These are phyloP conservation scores for Eupithecia inturbata DNA, from an alignment of 2,888 invertebrate species.

Conservation along the genomic window DNA sequence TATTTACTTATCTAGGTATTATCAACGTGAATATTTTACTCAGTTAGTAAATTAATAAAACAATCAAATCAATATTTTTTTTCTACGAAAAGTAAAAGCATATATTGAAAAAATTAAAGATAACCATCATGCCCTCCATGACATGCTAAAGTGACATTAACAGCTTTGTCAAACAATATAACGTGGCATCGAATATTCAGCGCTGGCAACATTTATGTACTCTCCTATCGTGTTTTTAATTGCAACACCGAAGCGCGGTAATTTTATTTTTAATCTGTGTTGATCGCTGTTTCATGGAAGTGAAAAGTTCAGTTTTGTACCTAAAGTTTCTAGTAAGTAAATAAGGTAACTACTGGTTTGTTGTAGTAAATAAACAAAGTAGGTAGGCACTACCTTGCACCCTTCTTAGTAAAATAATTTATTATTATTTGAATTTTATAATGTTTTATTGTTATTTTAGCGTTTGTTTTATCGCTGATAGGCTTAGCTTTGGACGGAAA, in stretches of 20 bases:
- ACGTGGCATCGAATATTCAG: constrained; percentile 74
- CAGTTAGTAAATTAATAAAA: neutral
- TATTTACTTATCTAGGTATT: too few species aligned
- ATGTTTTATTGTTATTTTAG: too few species aligned
- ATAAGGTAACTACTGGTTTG: neutral
- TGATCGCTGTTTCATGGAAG: constrained; percentile 40
- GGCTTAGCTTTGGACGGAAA: too few species aligned
- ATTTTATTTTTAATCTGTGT: constrained; percentile 42
- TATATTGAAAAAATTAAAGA: constrained; percentile 52
- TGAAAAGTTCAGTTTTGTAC: constrained; percentile 31
- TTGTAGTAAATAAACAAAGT: neutral
- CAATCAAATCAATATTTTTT: constrained; percentile 21
- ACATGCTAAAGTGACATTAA: constrained; percentile 82
- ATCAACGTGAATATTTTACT: neutral
- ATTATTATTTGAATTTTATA: too few species aligned
- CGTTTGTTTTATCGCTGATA: too few species aligned
- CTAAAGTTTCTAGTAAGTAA: neutral
- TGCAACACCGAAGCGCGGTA: constrained; percentile 64
- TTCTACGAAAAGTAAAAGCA: constrained; percentile 17
- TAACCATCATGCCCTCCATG: constrained; percentile 61
- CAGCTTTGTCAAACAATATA: constrained; percentile 79
- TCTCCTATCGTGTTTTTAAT: constrained; percentile 62
- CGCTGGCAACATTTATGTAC: constrained; percentile 64
- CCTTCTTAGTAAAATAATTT: too few species aligned
- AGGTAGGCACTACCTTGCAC: too few species aligned